Evolutionary conservation across 2,113 vertebrate species (phyloP), one percentile per base, ranked within the genome.

Genomic region (Smithornis capensis): DNA sequence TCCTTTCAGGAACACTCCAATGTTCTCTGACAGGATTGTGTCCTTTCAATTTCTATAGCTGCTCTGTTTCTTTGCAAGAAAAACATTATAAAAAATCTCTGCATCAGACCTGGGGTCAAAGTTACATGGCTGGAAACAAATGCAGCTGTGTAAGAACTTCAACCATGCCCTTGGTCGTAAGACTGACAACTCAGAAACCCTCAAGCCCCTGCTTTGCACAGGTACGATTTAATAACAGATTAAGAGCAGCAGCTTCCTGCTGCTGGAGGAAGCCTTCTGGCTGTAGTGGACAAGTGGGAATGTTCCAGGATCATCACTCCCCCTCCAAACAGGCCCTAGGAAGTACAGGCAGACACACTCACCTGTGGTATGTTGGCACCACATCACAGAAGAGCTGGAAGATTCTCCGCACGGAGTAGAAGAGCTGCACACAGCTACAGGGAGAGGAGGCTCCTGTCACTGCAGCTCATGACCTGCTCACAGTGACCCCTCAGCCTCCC

Each of bases 301-400:
- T 68, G 47, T 47, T 29, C 42, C 65, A 50, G 2, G 2, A 73
- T 57, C 65, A 29, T 2, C 1, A 2, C 0, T 25, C 8, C 40
- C 38, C n/a, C n/a, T 42, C 27, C 69, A 77, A 22, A 37, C 17
- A 82, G 59, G 37, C 74, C 28, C n/a, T 10, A 12, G 38, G 38
- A 44, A 42, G 29, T 1, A 53, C 27, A 55, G 3, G 35, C 2
- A 21, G 10, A 16, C 18, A 14, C 47, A 91, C 99, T 98, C 96
- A 99, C 99, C 98, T 99, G 97, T 99, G 99, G 95, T 99, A 99
- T 0, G 98, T 99, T 24, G 99, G 99, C 25, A 99, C 99, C 2
- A 99, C 99, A 38, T 99, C 99, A 12, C 98, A 98, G 98, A 99
- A 99, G n/a, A 99, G 97, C 93, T 99, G 99, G 97, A 99, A 99